These are phyloP conservation scores for Drosophila ohnishii DNA, from an alignment of 1,140 invertebrate genomes.

Conservation along the genomic window DNA sequence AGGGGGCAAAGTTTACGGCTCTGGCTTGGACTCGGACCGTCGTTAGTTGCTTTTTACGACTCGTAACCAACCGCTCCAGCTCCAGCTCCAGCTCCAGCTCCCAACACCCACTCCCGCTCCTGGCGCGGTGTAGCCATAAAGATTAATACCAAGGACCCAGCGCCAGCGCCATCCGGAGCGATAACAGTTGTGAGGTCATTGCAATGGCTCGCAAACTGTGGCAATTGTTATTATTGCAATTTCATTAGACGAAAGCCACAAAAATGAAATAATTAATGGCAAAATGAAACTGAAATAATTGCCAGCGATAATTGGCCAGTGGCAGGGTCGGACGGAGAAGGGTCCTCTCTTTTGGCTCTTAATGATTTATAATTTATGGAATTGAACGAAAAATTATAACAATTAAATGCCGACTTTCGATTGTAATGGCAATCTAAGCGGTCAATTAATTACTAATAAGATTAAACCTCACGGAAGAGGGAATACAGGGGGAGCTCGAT, in stretches of 20 bases:
- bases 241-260: conserved; percentile 48
- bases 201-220: conserved; percentile 46
- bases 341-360: not conserved
- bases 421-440: conserved; percentile 36
- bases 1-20: conserved; percentile 37
- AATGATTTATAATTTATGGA: conserved; percentile 77
- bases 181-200: conserved; percentile 54
- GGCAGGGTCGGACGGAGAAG: not conserved
- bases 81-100: not conserved
- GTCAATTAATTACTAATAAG: conserved; percentile 49
- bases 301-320: conserved; percentile 26
- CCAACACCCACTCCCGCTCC: not conserved
- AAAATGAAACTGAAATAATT: conserved; percentile 42
- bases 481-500: too few relatives aligned
- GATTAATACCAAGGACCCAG: conserved; percentile 36
- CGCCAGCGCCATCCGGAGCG: conserved; percentile 15
- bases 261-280: conserved; percentile 66
- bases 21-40: conserved; percentile 29
- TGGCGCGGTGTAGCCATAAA: conserved; percentile 34
- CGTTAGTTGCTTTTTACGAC: conserved; percentile 69
- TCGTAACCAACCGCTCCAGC: conserved; percentile 25
- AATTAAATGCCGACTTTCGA: conserved; percentile 44
- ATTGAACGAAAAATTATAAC: conserved; percentile 48
- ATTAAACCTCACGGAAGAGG: conserved; percentile 1
- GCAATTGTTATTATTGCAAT: conserved; percentile 50